Percentiles rank a stretch among this genome's conserved stretches.
phyloP scores from a whole-genome alignment of 2,797 vertebrate species.

The Malacoraja senta region DNA sequence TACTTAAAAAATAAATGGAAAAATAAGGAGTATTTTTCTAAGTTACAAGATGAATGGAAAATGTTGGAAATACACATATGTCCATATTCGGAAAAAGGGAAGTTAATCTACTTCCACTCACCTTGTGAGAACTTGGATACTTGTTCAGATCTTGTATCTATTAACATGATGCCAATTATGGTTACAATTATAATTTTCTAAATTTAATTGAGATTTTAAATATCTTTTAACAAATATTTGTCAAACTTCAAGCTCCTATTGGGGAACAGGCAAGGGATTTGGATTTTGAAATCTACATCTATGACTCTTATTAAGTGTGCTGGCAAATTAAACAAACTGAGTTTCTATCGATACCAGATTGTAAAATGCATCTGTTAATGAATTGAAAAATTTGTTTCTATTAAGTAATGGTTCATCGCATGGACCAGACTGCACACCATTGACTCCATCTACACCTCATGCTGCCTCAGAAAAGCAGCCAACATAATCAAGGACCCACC shows the following conservation, averaged over 20 bases:
- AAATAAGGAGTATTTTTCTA: background rate
- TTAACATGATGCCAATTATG: background rate
- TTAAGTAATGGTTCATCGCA: background rate
- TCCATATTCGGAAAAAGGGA: background rate
- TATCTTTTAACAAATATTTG: background rate
- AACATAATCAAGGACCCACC: too few relatives aligned
- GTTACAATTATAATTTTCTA: background rate
- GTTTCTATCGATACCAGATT: background rate
- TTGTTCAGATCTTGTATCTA: background rate
- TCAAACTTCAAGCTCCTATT: background rate
- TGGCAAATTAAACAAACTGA: background rate
- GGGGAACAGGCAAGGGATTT: background rate
- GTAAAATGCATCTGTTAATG: background rate
- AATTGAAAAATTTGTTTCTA: background rate
- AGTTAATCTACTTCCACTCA: background rate
- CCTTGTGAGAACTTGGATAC: background rate
- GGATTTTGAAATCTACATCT: background rate
- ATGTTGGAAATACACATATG: slow-evolving; percentile 1
- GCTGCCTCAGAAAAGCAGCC: too few relatives aligned
- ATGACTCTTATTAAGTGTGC: background rate
- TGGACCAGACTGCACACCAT: too few relatives aligned
- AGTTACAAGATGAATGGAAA: background rate
- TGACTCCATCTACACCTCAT: too few relatives aligned
- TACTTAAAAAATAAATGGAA: background rate
- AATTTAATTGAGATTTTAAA: background rate